Evolutionary conservation across 2,888 invertebrate species (phyloP).

Genomic region (Xestia sexstrigata): DNA sequence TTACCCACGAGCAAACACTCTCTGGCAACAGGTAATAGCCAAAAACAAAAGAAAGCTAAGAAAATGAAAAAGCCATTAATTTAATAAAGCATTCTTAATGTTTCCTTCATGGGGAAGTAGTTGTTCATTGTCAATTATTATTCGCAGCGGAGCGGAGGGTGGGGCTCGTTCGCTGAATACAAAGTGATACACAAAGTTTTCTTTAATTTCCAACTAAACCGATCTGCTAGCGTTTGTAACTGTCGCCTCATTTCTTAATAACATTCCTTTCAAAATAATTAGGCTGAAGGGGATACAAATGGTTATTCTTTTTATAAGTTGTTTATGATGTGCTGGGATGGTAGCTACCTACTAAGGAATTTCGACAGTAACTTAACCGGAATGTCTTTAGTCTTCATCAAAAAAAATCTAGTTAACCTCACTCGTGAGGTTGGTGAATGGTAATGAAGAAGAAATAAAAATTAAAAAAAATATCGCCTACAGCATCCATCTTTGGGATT

Average conservation of each 20-base stretch:
- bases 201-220: slow-evolving; percentile 51
- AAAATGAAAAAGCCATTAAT: slow-evolving; percentile 14
- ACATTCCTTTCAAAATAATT: slow-evolving; percentile 44
- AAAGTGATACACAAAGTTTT: slow-evolving; percentile 59
- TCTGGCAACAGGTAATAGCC: not conserved
- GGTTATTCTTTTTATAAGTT: not conserved
- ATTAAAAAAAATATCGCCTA: not conserved
- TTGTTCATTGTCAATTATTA: slow-evolving; percentile 27
- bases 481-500: not conserved
- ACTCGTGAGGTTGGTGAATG: not conserved
- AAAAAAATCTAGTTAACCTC: not conserved
- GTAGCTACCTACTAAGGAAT: not conserved
- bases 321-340: slow-evolving; percentile 17
- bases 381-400: not conserved
- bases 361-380: not conserved
- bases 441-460: not conserved
- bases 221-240: slow-evolving; percentile 42
- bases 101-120: slow-evolving; percentile 13
- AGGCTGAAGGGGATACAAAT: slow-evolving; percentile 16
- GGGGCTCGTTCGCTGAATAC: slow-evolving; percentile 44
- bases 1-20: not conserved
- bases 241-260: slow-evolving; percentile 40
- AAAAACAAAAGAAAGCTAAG: not conserved
- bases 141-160: not conserved
- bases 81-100: slow-evolving; percentile 11